Conservation (phyloP, 2,797 vertebrate genomes). For the Megalops cyprinoides region DNA sequence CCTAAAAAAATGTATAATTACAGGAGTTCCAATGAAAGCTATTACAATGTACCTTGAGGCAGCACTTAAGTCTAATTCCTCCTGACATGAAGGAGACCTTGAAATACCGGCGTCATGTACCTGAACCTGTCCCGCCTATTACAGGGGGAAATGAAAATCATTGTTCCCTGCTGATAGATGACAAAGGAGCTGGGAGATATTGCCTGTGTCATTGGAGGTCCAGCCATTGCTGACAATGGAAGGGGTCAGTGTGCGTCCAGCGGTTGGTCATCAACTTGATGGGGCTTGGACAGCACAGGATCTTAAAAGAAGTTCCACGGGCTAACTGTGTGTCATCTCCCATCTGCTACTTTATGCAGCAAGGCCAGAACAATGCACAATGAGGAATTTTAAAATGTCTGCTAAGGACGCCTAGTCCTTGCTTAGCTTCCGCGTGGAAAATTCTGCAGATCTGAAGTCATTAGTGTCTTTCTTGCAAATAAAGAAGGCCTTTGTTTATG, state of each 20-base stretch:
- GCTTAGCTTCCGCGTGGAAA: background rate
- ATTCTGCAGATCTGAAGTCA: background rate
- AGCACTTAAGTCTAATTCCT: slow-evolving; percentile 68
- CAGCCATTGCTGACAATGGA: background rate
- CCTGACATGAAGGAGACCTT: slow-evolving; percentile 76
- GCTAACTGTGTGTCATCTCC: background rate
- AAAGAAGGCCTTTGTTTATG: background rate
- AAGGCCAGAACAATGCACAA: background rate
- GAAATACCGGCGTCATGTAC: slow-evolving; percentile 43
- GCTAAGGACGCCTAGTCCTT: background rate
- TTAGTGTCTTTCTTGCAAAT: background rate
- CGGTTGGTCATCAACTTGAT: background rate
- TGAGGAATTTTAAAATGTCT: background rate
- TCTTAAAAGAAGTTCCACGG: background rate
- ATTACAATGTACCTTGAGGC: slow-evolving; percentile 50
- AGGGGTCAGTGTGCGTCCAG: no score
- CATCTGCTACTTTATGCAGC: background rate
- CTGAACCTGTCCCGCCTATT: slow-evolving; percentile 19
- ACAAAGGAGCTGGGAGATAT: slow-evolving; percentile 65
- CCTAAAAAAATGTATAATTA: slow-evolving; percentile 54
- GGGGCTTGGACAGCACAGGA: background rate
- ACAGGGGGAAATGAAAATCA: slow-evolving; percentile 56
- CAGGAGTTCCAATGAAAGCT: slow-evolving; percentile 46
- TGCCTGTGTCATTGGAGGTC: slow-evolving; percentile 48
- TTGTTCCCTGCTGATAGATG: slow-evolving; percentile 56